phyloP scores from a whole-genome alignment of 2,888 invertebrate genomes.

The Nyleta sp. region DNA sequence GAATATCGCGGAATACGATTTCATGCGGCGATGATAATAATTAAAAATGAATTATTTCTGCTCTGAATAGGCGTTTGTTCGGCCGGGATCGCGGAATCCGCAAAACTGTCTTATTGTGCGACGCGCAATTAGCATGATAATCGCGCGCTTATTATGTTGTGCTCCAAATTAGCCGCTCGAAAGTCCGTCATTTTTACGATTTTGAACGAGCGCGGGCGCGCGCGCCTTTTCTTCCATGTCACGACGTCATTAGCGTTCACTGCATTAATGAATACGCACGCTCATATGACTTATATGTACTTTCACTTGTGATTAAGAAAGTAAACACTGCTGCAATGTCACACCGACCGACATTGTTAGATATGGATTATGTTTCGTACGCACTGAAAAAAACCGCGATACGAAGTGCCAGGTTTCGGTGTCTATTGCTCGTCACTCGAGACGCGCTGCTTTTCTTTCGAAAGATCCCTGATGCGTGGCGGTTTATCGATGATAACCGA shows the following conservation, averaged over 20 bases:
- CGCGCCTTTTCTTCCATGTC: conserved; percentile 29
- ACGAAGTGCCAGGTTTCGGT: conserved; percentile 40
- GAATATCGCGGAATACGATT: conserved; percentile 37
- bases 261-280: conserved; percentile 50
- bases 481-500: conserved; percentile 4
- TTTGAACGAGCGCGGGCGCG: conserved; percentile 30
- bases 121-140: conserved; percentile 57
- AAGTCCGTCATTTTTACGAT: conserved; percentile 53
- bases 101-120: conserved; percentile 45
- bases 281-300: conserved; percentile 45
- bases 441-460: conserved; percentile 35
- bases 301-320: conserved; percentile 63
- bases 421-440: conserved; percentile 52
- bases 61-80: conserved; percentile 55
- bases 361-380: conserved; percentile 53
- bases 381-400: conserved; percentile 42
- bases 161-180: conserved; percentile 55
- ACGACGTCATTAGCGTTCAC: conserved; percentile 45
- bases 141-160: conserved; percentile 50
- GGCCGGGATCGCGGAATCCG: conserved; percentile 38
- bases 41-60: conserved; percentile 59
- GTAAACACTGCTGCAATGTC: conserved; percentile 57
- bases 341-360: conserved; percentile 56
- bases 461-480: conserved; percentile 21
- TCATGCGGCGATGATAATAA: conserved; percentile 47